These are phyloP conservation scores for Exocentrus adspersus DNA, from an alignment of 2,888 invertebrate species.

Conservation along the genomic window DNA sequence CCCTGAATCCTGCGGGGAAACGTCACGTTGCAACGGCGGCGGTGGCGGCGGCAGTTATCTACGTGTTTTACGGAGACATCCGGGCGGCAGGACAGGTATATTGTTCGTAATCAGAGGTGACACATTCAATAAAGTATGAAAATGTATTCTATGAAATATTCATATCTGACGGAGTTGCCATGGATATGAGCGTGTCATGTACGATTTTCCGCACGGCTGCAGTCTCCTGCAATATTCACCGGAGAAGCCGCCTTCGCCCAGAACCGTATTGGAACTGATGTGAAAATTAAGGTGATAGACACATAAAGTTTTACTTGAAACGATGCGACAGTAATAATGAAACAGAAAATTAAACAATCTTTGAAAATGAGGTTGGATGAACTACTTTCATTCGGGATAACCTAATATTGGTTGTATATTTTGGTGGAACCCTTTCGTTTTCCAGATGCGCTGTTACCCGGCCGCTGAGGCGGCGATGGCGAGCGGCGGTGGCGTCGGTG, in stretches of 20 bases:
- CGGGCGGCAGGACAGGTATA: slow-evolving; percentile 59
- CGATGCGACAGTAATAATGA: too few species aligned
- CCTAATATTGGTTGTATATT: too few species aligned
- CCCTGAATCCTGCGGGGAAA: slow-evolving; percentile 32
- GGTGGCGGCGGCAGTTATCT: slow-evolving; percentile 48
- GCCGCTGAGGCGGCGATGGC: slow-evolving; percentile 30
- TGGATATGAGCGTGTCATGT: slow-evolving; percentile 63
- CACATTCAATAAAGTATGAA: slow-evolving; percentile 67
- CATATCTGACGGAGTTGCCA: slow-evolving; percentile 64
- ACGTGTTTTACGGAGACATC: slow-evolving; percentile 48
- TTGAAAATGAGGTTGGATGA: too few species aligned
- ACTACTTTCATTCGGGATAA: too few species aligned
- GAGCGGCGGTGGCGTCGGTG: slow-evolving; percentile 47
- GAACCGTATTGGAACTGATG: slow-evolving; percentile 19
- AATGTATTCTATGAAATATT: slow-evolving; percentile 66
- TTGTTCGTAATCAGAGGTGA: slow-evolving; percentile 66
- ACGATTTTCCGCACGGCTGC: slow-evolving; percentile 62
- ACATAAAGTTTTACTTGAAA: too few species aligned
- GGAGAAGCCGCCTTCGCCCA: slow-evolving; percentile 28
- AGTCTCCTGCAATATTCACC: slow-evolving; percentile 57
- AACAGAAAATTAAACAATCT: too few species aligned
- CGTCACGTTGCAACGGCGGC: slow-evolving; percentile 42
- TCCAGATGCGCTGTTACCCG: slow-evolving; percentile 1
- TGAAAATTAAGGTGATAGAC: too few species aligned
- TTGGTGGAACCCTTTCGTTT: too few species aligned